phyloP scores from a whole-genome alignment of 2,113 vertebrate species.

The Calyptomena viridis region DNA sequence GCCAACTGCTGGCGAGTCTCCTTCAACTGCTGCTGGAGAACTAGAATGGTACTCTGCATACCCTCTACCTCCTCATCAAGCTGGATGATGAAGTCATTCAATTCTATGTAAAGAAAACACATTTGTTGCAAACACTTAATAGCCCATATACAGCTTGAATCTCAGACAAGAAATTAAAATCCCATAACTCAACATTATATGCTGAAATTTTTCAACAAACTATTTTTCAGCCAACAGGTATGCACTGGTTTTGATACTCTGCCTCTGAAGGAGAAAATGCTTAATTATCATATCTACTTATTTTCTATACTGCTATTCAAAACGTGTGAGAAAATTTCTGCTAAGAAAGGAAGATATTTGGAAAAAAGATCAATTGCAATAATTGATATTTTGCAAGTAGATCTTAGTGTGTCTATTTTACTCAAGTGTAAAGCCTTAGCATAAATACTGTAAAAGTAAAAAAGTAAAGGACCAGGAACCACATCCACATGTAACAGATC shows the following conservation, averaged over 20 bases:
- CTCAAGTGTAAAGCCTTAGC: background rate
- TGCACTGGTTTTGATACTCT: background rate
- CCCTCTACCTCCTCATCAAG: constrained; percentile 99
- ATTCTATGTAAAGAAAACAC: constrained; percentile 79
- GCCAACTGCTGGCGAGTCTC: constrained; percentile 90
- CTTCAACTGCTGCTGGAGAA: constrained; percentile 95
- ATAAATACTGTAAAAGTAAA: background rate
- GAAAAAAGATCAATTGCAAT: background rate
- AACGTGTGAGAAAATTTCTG: background rate
- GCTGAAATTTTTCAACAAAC: background rate
- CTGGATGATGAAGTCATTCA: constrained; percentile 99
- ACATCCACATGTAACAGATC: accelerated
- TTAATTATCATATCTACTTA: background rate
- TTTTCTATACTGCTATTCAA: background rate
- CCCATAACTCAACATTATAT: background rate
- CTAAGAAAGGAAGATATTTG: background rate
- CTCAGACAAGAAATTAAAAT: background rate
- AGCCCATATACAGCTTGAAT: background rate
- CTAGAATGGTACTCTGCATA: constrained; percentile 99
- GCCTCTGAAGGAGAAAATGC: constrained; percentile 37
- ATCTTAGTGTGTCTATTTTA: background rate
- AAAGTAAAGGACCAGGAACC: background rate
- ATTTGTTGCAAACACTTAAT: constrained; percentile 66
- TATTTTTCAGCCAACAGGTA: background rate
- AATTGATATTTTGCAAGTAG: background rate